Base-by-base conservation (phyloP, 2,888 invertebrate genomes). In the Apeira syringaria region DNA sequence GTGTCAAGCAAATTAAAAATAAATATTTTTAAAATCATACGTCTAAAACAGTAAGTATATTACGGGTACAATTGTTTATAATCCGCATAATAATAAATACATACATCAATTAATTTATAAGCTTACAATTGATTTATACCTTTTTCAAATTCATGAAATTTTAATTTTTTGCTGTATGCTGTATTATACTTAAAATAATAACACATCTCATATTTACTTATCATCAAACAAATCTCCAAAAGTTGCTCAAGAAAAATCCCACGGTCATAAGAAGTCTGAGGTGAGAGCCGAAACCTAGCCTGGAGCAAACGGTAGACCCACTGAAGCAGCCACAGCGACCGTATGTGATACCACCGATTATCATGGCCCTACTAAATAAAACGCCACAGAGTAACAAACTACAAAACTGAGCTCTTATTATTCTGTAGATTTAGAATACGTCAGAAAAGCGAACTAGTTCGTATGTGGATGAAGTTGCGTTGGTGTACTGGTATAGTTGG, bases 231-330 rank as follows among this genome's bases (percentile, higher is more conserved):
- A 71, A 73, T 76, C 77, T 75, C 57, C 55, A 34, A 62, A 68
- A 55, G 46, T 56, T 55, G 56, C 57, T 56, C 58, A 56, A 64
- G 61, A 49, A 77, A 74, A 77, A 75, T 88, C 88, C 82, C 88
- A 88, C 88, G 86, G 74, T 81, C 75, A 64, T 74, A 81, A 80
- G 41, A 77, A 81, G 78, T 72, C 72, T 64, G 74, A 82, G 80
- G 79, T 80, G 81, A 83, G 76, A 82, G 63, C 70, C 71, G 62
- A 76, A 69, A 73, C 66, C 66, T 87, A 81, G 88, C 87, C 88
- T 71, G 74, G 67, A 88, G 88, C 87, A 82, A 86, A 88, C 88
- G 64, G 88, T 85, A 86, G 85, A 87, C 72, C 80, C 74, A 70
- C 84, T 83, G 81, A 80, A 85, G 86, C 87, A 87, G 88, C 85